Evolutionary conservation across 1,140 invertebrate genomes (phyloP), one percentile per base, ranked within the genome.

Genomic region (Lutraria rhynchaena): DNA sequence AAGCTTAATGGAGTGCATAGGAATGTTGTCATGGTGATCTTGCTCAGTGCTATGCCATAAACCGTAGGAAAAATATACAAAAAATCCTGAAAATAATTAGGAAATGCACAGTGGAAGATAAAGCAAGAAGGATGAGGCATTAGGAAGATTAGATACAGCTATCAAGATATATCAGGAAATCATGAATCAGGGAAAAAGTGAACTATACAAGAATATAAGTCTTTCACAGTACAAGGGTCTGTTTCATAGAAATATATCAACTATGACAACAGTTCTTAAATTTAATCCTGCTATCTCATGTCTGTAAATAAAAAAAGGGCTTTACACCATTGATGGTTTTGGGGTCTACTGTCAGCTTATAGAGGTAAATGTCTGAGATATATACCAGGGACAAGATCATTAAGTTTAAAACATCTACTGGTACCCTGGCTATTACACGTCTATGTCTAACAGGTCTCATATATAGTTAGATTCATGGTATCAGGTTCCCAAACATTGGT

Each of bases 41-140:
- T 31, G 29, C 55, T 80, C 44, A 60, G 65, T 22, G 33, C 78
- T 81, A 58, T 81, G 69, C 49, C 70, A 57, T 27, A 53, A 46
- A 31, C 78, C 78, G 65, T 81, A 81, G 46, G 57, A 65, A 61
- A 81, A 81, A 65, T 81, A 81, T 44, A 55, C 53, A 11, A 81
- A 15, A 29, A 81, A 74, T 11, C 78, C 78, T 74, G 78, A 24
- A 81, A 81, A 9, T 17, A 53, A 27, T 24, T 63, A 63, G 5
- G 11, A 22, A 1, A 27, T 5, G 41, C 33, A 35, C 13, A 3
- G 9, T 55, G 24, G 19, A 60, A 27, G 19, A 31, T 9, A 15
- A 33, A 60, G 1, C 2, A 44, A 57, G 24, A n/a, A 41, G 31
- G 49, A 3, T 0, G 37, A n/a, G n/a, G n/a, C n/a, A n/a, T n/a